A percentile compares a stretch with the other conserved stretches of the same genome.
Evolutionary conservation across 2,797 vertebrate genomes (phyloP).

Genomic region (Bradypodion ventrale): DNA sequence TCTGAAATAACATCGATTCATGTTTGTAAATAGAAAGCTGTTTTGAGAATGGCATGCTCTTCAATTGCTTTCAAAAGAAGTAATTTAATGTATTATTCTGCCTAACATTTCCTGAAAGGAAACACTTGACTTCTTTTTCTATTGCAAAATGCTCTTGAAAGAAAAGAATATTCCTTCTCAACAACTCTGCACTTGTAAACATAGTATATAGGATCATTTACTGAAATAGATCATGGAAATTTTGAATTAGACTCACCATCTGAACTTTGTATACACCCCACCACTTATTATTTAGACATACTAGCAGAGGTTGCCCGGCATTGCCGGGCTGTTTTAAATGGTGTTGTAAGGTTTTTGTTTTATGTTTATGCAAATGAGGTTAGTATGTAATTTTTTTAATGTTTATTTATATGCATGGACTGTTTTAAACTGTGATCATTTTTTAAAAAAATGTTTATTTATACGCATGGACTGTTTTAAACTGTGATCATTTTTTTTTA

Average conservation of each 20-base stretch:
- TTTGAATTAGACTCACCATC: background rate
- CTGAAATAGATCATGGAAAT: background rate
- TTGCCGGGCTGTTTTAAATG: too few relatives aligned
- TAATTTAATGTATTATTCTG: background rate
- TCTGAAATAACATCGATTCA: background rate
- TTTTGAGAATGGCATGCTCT: background rate
- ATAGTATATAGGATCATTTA: background rate
- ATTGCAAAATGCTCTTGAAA: background rate
- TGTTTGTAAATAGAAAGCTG: slow-evolving; percentile 11
- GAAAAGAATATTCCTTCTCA: background rate
- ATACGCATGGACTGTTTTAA: too few relatives aligned
- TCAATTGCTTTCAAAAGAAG: background rate
- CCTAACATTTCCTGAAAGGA: background rate
- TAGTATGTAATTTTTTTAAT: too few relatives aligned
- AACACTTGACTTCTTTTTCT: background rate
- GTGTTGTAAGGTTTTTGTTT: too few relatives aligned
- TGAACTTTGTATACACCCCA: background rate
- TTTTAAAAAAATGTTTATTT: too few relatives aligned
- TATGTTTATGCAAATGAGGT: too few relatives aligned
- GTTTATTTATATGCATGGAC: too few relatives aligned
- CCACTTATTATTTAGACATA: background rate
- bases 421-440: too few relatives aligned
- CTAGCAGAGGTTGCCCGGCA: too few relatives aligned
- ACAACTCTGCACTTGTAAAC: background rate
- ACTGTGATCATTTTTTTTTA: too few relatives aligned